Base-by-base conservation (phyloP, 2,888 invertebrate species). In the Anthrax anthrax region DNA sequence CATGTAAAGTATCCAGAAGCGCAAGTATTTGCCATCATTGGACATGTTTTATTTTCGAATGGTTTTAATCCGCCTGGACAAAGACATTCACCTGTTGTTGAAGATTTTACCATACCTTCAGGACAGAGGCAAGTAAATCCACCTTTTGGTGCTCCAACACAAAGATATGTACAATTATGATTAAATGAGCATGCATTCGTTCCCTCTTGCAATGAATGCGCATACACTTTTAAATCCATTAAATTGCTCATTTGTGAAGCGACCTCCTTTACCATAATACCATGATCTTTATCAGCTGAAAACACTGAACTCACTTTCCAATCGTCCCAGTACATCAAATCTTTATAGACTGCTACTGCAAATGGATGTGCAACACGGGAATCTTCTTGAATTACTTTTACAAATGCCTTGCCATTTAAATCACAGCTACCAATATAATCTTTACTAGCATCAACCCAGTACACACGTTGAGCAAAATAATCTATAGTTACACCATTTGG, bases 401-500 rank as follows among this genome's bases (percentile, higher is more conserved):
- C 76, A 55, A 86, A 79, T 57, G 72, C 69, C 37, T 70, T 70
- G 0, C 88, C 88, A 55, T 85, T 74, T 39, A 85, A 67, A 62
- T 84, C 80, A 0, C 82, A 75, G 34, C 83, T 83, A 0, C 81
- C 84, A 43, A 91, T 86, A 59, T 83, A 84, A 64, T 90, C 85
- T 53, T 80, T 76, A 58, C 77, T 76, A 0, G 88, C 90, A 59
- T 91, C 90, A 0, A 87, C 88, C 86, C 88, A 90, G 61, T 86
- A 92, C 44, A 92, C 51, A 42, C 81, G 72, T 56, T 87, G 83
- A 0, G 82, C 77, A 58, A 82, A 80, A 57, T 81, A 80, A 66
- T 92, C 91, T 23, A 92, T 78, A 0, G 90, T 81, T 46, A 88
- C 81, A 16, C 88, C 88, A 61, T 89, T 90, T 1, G 90, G 90